Evolutionary conservation across 2,113 vertebrate genomes (phyloP).

Genomic region (Egretta garzetta): DNA sequence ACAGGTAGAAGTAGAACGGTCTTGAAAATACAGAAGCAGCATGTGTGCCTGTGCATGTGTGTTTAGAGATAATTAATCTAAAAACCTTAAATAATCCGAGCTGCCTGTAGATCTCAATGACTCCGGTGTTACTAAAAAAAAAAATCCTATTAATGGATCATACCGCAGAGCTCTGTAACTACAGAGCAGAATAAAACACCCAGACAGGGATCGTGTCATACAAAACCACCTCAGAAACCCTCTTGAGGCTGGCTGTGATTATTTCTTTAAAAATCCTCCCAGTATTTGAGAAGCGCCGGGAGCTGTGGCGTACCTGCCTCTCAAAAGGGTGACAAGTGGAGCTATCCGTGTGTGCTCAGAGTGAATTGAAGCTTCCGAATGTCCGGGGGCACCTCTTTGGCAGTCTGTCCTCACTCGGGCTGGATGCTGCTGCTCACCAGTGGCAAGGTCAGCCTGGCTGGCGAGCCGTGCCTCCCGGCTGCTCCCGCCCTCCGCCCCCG

Average conservation of each 20-base stretch:
- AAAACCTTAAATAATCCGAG: not conserved
- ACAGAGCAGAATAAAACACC: not conserved
- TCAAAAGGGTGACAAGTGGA: not conserved
- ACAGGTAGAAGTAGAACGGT: not conserved
- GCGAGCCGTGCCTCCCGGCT: not conserved
- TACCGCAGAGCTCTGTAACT: not conserved
- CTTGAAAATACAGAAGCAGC: conserved; percentile 15
- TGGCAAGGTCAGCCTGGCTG: not conserved
- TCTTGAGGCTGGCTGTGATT: not conserved
- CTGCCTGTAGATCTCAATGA: not conserved
- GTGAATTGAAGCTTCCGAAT: not conserved
- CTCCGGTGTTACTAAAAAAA: not conserved
- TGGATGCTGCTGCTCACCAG: not conserved
- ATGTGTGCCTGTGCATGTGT: not conserved
- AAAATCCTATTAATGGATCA: not conserved
- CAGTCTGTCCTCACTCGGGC: not conserved
- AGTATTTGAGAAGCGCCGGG: fast-evolving
- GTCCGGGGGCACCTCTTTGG: not conserved
- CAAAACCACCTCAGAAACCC: not conserved
- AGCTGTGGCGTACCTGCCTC: not conserved
- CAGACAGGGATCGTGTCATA: not conserved
- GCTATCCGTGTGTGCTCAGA: not conserved
- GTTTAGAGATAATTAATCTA: not conserved
- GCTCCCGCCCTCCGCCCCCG: no score
- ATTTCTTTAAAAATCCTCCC: not conserved